Percentiles rank a stretch among this genome's conserved stretches.
Evolutionary conservation across 2,888 invertebrate genomes (phyloP).

Genomic region (Hartigia nigra): DNA sequence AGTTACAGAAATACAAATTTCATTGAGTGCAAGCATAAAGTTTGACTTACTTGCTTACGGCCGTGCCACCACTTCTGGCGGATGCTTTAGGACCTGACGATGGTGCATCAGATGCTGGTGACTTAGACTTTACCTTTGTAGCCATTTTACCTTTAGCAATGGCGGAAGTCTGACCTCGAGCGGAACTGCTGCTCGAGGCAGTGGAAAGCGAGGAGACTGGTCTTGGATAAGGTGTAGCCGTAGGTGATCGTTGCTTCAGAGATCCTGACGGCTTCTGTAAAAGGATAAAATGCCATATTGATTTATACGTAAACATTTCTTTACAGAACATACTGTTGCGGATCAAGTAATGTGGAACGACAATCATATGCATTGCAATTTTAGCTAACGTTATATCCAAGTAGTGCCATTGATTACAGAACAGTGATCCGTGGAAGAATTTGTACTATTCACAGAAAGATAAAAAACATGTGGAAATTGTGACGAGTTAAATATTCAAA

Average conservation of each 20-base stretch:
- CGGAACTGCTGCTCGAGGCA: constrained; percentile 40
- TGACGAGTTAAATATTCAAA: neutral
- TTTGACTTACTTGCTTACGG: constrained; percentile 23
- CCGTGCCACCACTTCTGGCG: constrained; percentile 12
- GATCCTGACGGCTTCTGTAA: neutral
- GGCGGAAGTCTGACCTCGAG: constrained; percentile 38
- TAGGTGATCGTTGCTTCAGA: constrained; percentile 29
- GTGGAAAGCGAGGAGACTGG: constrained; percentile 45
- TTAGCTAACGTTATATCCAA: neutral
- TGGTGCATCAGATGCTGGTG: constrained; percentile 19
- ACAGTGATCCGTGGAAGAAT: neutral
- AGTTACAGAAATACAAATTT: constrained; percentile 2
- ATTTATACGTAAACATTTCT: neutral
- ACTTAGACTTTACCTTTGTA: constrained; percentile 36
- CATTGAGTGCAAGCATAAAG: neutral
- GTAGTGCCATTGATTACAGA: neutral
- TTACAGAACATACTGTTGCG: neutral
- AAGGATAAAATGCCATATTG: constrained; percentile 10
- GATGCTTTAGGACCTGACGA: constrained; percentile 21
- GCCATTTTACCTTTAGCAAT: constrained; percentile 41
- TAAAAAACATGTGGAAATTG: neutral
- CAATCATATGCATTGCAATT: neutral
- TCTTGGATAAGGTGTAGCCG: constrained; percentile 29
- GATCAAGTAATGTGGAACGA: neutral
- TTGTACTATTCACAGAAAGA: neutral